Evolutionary conservation across 2,888 invertebrate genomes (phyloP), one percentile per base, ranked within the genome.

Genomic region (Drosophila cracens): DNA sequence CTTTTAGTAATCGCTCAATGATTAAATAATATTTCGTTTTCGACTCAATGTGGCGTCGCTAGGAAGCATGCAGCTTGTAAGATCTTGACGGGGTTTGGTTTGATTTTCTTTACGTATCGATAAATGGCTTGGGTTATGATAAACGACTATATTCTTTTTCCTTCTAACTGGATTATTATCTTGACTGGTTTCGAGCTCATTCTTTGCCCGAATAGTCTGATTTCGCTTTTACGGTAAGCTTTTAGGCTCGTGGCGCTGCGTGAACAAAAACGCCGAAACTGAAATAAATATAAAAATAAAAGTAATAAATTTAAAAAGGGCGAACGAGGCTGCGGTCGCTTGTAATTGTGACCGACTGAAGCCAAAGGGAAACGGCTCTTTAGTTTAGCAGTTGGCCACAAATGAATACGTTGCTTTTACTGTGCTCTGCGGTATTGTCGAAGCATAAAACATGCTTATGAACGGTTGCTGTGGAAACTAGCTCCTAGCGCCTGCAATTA

Each of bases 391-490:
- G 66, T 43, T 49, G 46, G 53, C 52, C 21, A 51, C 57, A 70
- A 63, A 43, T 46, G n/a, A 64, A 67, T 75, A 49, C 58, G 58
- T 73, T 76, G 76, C 59, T 38, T 56, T 56, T 38, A n/a, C n/a
- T 56, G 27, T 70, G 56, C 76, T 71, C 68, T 60, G 38, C 18
- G 36, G 62, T 62, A 62, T 43, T 65, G 76, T 66, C 62, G 56
- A 57, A 53, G 72, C 82, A 84, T 82, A 83, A 83, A 82, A 79
- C 82, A 79, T 74, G 84, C 81, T 82, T 82, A 79, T 79, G 74
- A 76, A 63, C 64, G 58, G 46, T 57, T 16, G 61, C 33, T 52
- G 31, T 40, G 34, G 6, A 56, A 34, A 27, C 34, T 34, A 25
- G 34, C 43, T 52, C 48, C 48, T 57, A 62, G 29, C 43, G 79